These are phyloP conservation scores for Hydrochoerus hydrochaeris DNA, from an alignment of 2,113 vertebrate genomes.

Conservation along the genomic window DNA sequence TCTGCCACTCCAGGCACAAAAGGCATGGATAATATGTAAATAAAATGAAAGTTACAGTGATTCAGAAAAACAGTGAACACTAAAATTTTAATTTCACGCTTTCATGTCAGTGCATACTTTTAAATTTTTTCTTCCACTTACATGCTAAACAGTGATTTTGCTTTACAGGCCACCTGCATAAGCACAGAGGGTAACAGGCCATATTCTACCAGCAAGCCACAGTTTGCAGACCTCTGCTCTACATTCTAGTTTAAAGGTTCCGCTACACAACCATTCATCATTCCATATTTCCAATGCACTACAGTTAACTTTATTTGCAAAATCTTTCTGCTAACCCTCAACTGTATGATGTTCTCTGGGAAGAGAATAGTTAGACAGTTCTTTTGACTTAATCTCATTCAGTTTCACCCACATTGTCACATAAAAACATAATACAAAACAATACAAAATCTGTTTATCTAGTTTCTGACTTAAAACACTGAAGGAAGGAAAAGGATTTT, in stretches of 20 bases:
- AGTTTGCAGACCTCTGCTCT: neutral
- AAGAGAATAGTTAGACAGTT: constrained; percentile 32
- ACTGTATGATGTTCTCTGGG: neutral
- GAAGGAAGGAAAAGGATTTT: constrained; percentile 28
- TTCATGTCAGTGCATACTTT: neutral
- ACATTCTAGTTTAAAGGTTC: neutral
- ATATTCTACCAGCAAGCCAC: neutral
- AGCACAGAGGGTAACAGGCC: neutral
- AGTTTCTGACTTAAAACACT: constrained; percentile 60
- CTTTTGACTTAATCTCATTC: neutral
- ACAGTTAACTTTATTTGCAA: constrained; percentile 1
- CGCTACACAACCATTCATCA: neutral
- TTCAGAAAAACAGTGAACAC: neutral
- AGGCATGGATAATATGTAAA: neutral
- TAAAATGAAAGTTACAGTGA: neutral
- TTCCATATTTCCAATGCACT: neutral
- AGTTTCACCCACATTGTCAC: neutral
- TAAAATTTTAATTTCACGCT: constrained; percentile 9
- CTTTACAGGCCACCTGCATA: neutral
- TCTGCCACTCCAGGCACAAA: neutral
- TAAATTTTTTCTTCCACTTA: neutral
- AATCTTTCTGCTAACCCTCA: neutral
- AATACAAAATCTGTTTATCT: neutral
- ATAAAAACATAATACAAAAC: neutral
- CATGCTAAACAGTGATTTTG: neutral